Evolutionary conservation across 2,888 invertebrate genomes (phyloP).

Genomic region (Diarsia brunnea): DNA sequence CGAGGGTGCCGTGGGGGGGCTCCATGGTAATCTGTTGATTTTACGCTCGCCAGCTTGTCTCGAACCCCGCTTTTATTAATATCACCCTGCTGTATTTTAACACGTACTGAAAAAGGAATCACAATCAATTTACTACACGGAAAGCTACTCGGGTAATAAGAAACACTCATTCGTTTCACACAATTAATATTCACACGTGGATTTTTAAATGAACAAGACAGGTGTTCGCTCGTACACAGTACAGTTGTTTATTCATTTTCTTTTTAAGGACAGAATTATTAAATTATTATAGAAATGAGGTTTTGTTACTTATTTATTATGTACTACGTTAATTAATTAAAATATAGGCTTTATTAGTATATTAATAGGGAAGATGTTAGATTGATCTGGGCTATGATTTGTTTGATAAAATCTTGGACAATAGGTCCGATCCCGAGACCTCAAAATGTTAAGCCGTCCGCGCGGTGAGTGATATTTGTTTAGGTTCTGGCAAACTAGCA

Average conservation of each 20-base stretch:
- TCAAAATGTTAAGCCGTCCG: slow-evolving; percentile 75
- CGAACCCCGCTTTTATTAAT: slow-evolving; percentile 86
- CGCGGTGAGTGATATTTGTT: slow-evolving; percentile 85
- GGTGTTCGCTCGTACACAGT: slow-evolving; percentile 52
- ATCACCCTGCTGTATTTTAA: slow-evolving; percentile 84
- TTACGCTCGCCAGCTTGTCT: slow-evolving; percentile 86
- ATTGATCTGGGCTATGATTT: slow-evolving; percentile 52
- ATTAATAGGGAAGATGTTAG: slow-evolving; percentile 35
- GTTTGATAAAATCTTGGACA: slow-evolving; percentile 71
- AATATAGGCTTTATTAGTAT: background rate
- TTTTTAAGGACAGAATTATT: slow-evolving; percentile 31
- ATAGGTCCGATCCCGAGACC: slow-evolving; percentile 71
- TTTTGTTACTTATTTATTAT: slow-evolving; percentile 22
- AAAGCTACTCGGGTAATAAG: slow-evolving; percentile 69
- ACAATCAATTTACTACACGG: slow-evolving; percentile 74
- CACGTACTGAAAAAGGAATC: slow-evolving; percentile 82
- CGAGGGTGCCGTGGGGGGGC: slow-evolving; percentile 82
- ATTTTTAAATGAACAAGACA: slow-evolving; percentile 65
- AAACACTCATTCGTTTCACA: slow-evolving; percentile 77
- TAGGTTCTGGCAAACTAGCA: slow-evolving; percentile 86
- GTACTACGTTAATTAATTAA: background rate
- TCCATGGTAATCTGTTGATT: slow-evolving; percentile 90
- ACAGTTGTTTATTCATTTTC: slow-evolving; percentile 38
- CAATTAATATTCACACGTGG: slow-evolving; percentile 70
- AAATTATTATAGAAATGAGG: slow-evolving; percentile 23